Percentiles rank a stretch among this genome's conserved stretches.
These are phyloP conservation scores for Cryptus viduatorius DNA, from an alignment of 2,888 invertebrate species.

Conservation along the genomic window DNA sequence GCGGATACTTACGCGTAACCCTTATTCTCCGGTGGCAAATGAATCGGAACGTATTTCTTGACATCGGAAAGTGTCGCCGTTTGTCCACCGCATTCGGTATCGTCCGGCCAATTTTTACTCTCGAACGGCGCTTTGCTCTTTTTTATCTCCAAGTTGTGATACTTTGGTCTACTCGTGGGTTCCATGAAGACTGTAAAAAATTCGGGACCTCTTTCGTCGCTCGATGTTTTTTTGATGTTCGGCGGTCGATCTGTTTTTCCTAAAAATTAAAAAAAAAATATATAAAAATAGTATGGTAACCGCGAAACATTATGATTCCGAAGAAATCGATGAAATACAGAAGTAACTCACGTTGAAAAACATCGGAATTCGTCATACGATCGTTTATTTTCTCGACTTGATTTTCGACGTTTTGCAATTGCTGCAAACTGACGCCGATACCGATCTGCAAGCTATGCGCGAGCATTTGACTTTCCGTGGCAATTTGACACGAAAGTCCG, in stretches of 20 bases:
- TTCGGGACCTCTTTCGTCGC: conserved; percentile 64
- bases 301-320: conserved; percentile 1
- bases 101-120: conserved; percentile 75
- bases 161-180: conserved; percentile 75
- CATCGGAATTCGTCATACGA: conserved; percentile 82
- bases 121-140: conserved; percentile 72
- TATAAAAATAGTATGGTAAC: conserved; percentile 10
- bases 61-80: conserved; percentile 69
- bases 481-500: conserved; percentile 83
- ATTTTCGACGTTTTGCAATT: conserved; percentile 85
- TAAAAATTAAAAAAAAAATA: conserved; percentile 31
- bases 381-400: conserved; percentile 86
- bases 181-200: conserved; percentile 75
- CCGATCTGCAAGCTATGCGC: conserved; percentile 84
- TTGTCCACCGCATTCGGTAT: conserved; percentile 73
- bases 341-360: conserved; percentile 69
- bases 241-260: conserved; percentile 64
- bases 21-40: conserved; percentile 92
- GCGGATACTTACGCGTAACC: conserved; percentile 88
- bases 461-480: conserved; percentile 82
- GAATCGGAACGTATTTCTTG: conserved; percentile 87
- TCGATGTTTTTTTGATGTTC: conserved; percentile 20
- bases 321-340: background rate
- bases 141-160: conserved; percentile 74
- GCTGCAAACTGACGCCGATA: conserved; percentile 85